Percentiles rank a stretch among this genome's conserved stretches.
phyloP scores from a whole-genome alignment of 1,140 invertebrate species.

The Globodera rostochiensis region DNA sequence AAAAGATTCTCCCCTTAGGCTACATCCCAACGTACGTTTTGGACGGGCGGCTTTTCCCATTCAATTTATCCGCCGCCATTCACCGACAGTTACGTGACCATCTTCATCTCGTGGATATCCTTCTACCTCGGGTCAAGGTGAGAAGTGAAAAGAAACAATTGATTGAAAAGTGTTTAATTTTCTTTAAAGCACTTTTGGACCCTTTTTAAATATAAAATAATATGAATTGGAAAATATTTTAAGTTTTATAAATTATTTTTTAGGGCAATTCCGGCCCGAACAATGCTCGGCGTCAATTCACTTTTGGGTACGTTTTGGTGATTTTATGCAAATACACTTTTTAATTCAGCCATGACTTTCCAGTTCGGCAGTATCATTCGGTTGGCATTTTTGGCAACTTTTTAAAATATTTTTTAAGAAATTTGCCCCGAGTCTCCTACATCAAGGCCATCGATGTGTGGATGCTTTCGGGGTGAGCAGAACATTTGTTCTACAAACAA shows the following conservation, averaged over 20 bases:
- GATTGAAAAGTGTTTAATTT: too few species aligned
- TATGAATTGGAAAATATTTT: too few species aligned
- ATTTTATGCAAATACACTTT: slow-evolving; percentile 21
- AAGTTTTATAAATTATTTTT: too few species aligned
- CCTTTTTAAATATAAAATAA: too few species aligned
- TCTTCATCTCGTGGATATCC: slow-evolving; percentile 65
- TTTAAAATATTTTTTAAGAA: slow-evolving; percentile 28
- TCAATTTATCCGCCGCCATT: slow-evolving; percentile 23
- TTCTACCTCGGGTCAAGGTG: slow-evolving; percentile 61
- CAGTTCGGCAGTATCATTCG: slow-evolving; percentile 64
- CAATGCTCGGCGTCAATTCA: slow-evolving; percentile 64
- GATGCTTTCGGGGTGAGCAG: slow-evolving; percentile 47
- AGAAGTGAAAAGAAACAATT: neutral
- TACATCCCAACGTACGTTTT: slow-evolving; percentile 33
- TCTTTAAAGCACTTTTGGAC: too few species aligned
- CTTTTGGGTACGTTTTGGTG: slow-evolving; percentile 43
- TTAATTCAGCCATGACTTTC: slow-evolving; percentile 59
- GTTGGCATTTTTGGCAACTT: neutral
- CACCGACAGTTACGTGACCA: slow-evolving; percentile 57
- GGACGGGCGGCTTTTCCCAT: neutral
- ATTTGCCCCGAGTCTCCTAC: slow-evolving; percentile 61
- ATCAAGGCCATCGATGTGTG: slow-evolving; percentile 59
- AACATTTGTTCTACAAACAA: neutral
- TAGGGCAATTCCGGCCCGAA: slow-evolving; percentile 56
- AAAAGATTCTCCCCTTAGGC: neutral